Evolutionary conservation across 2,113 vertebrate species (phyloP), one percentile per base, ranked within the genome.

Genomic region (Tragelaphus strepsiceros): DNA sequence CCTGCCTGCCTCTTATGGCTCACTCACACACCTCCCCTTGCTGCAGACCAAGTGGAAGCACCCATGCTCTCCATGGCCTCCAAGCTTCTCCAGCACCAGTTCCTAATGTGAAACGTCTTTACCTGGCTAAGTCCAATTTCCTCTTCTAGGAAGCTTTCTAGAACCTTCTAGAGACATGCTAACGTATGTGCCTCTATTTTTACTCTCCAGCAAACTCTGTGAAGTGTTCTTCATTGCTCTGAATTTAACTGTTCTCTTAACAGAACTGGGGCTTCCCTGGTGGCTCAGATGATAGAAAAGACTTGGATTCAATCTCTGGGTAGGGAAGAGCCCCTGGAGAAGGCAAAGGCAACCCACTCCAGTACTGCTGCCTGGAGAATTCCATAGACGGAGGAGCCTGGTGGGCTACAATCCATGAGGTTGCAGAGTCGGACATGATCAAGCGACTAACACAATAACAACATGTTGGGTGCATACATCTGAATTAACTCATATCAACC

Each of bases 1-100:
- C 15, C 19, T 32, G 1, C 43, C 39, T 1, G 7, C 21, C 90
- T 17, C 8, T 62, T 7, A 2, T 0, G 1, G 12, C 11, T 35
- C 58, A 22, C 8, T 6, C 2, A 7, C 39, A 78, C 35, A 12
- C 19, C 46, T 7, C 16, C 26, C 7, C 61, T 35, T 2, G 1
- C 35, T 51, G 7, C 19, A 88, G 71, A 62, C 62, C 32, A 22
- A 11, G 12, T 24, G 67, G 39, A 39, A 51, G 46, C 13, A 30
- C 28, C 15, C 21, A 1, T 21, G 59, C 19, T 59, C 82, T 26
- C 39, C 24, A 16, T 12, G 49, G 49, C 51, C 6, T 58, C 61
- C 56, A 28, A 62, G 53, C 39, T 2, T 43, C 19, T 58, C 62
- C 49, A 30, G 77, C 14, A 17, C 64, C 28, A 13, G 24, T 32